Base-by-base conservation (phyloP, 1,140 invertebrate genomes). In the Lanistes nyassanus region DNA sequence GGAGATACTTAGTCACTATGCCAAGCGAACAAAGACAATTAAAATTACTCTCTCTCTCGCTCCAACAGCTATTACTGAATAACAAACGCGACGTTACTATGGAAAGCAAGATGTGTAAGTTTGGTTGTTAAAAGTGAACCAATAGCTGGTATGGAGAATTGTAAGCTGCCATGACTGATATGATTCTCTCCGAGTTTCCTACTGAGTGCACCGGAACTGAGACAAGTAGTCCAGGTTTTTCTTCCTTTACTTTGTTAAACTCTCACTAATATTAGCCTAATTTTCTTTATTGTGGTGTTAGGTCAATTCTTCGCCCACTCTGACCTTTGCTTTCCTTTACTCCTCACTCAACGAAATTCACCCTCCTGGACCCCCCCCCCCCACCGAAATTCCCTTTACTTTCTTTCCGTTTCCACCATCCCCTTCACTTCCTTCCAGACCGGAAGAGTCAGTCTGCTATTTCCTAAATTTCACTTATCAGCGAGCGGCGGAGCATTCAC, bases 391-490 rank as follows among this genome's bases (percentile, higher is more conserved):
- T 36, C 56, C 42, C 68, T 55, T 55, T 53, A 53, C 53, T 56
- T 70, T 55, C 56, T 55, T 31, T 55, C 68, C 36, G 68, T 29
- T 68, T 51, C 37, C 13, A 62, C 58, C 58, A 62, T 31, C 62
- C 31, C 66, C 5, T 9, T 42, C 39, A 19, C 34, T 29, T 42
- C 66, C 21, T 37, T 39, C 37, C 37, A 39, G 23, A 26, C 21
- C 37, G 23, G 23, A 60, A 26, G 29, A n/a, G 23, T 60, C 23
- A 60, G 56, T 60, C 56, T 60, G 56, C 37, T 47, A 36, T 39
- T 36, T 60, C 70, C 70, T 55, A 60, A 72, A 60, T 72, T 70
- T 70, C 68, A 55, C 68, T 70, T 70, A 72, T 60, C 70, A 58
- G 70, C 29, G 55, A 37, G 51, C 42, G 36, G 55, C 70, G 31